phyloP scores from a whole-genome alignment of 2,113 vertebrate genomes.

The Ailuropoda melanoleuca region DNA sequence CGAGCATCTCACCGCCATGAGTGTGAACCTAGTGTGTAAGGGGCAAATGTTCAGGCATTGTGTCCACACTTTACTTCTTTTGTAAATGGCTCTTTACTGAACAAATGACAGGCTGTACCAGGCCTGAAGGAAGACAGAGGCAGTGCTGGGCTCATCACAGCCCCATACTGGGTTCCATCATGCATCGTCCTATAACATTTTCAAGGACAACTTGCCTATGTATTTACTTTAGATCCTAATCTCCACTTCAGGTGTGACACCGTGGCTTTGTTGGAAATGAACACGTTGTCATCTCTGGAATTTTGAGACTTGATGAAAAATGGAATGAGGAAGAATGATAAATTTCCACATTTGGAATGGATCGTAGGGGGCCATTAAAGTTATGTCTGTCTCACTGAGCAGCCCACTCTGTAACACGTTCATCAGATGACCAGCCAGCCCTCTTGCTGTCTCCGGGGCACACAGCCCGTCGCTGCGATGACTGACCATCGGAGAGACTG shows the following conservation, averaged over 20 bases:
- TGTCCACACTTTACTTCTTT: too few relatives aligned
- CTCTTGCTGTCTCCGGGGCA: not conserved
- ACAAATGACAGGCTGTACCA: not conserved
- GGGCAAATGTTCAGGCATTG: accelerated
- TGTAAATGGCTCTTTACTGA: not conserved
- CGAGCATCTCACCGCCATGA: too few relatives aligned
- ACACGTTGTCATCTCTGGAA: not conserved
- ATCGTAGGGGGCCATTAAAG: not conserved
- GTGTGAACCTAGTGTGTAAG: not conserved
- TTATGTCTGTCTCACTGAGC: not conserved
- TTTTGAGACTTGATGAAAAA: not conserved
- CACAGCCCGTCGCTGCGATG: accelerated
- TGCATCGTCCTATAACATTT: not conserved
- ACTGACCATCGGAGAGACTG: not conserved
- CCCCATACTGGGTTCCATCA: not conserved
- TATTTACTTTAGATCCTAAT: not conserved
- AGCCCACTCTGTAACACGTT: not conserved
- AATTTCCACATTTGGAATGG: not conserved
- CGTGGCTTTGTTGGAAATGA: not conserved
- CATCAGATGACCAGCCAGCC: too few relatives aligned
- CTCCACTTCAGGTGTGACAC: not conserved
- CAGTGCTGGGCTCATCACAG: not conserved
- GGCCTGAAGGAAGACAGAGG: not conserved
- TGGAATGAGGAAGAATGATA: not conserved
- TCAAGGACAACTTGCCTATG: not conserved